Evolutionary conservation across 2,113 vertebrate species (phyloP).

Genomic region (Fregata magnificens): DNA sequence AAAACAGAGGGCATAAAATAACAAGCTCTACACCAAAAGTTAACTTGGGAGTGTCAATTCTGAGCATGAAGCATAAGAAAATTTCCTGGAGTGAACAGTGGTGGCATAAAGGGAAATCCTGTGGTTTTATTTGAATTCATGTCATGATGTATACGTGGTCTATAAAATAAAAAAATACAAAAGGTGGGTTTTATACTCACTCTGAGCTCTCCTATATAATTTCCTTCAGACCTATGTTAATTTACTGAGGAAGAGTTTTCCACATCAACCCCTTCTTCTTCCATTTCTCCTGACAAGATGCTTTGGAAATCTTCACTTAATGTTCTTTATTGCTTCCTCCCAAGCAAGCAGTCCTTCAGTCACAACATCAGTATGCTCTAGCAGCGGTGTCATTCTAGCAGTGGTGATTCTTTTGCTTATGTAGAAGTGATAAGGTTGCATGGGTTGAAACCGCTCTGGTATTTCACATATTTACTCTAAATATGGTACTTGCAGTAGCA

Average conservation of each 20-base stretch:
- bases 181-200: not conserved
- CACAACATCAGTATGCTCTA: fast-evolving
- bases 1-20: not conserved
- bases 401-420: not conserved
- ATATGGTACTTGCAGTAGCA: not conserved
- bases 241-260: not conserved
- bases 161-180: not conserved
- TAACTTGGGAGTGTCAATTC: not conserved
- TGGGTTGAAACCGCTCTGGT: not conserved
- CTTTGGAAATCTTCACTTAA: not conserved
- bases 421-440: not conserved
- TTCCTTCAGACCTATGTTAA: not conserved
- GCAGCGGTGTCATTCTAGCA: not conserved
- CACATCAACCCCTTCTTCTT: not conserved
- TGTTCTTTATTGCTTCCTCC: not conserved
- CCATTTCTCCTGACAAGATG: not conserved
- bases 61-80: not conserved
- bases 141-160: not conserved
- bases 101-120: not conserved
- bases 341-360: not conserved
- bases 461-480: constrained; percentile 39
- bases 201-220: not conserved
- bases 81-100: not conserved
- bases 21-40: not conserved
- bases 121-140: not conserved